A percentile compares a stretch with the other conserved stretches of the same genome.
Conservation (phyloP, 2,113 vertebrate genomes). For the Dromiciops gliroides region DNA sequence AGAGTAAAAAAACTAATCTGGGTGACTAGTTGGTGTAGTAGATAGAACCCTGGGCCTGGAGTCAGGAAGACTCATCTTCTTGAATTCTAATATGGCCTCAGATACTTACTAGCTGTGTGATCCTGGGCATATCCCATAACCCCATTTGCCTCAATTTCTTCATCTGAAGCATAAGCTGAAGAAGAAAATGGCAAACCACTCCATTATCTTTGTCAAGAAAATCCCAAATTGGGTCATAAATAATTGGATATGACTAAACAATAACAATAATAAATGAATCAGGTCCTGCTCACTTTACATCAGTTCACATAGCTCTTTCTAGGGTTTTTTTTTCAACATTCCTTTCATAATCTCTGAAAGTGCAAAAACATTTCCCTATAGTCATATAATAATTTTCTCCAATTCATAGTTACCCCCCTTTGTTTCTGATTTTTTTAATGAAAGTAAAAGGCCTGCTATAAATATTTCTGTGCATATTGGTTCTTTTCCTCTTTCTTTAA, state of each 20-base stretch:
- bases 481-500: not conserved
- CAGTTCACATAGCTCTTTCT: not conserved
- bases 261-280: not conserved
- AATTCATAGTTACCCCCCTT: not conserved
- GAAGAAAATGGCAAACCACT: not conserved
- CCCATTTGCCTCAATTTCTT: not conserved
- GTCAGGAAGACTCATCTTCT: not conserved
- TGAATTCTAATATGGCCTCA: not conserved
- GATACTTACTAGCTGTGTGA: not conserved
- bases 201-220: not conserved
- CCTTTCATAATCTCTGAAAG: not conserved
- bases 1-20: not conserved
- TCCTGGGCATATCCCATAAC: not conserved
- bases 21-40: not conserved
- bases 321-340: not conserved
- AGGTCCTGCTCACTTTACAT: not conserved
- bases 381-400: not conserved
- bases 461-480: not conserved
- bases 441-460: not conserved
- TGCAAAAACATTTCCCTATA: not conserved
- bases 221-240: not conserved
- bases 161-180: not conserved
- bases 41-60: not conserved
- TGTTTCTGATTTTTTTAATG: not conserved
- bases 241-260: not conserved